Percentiles rank a stretch among this genome's conserved stretches.
Conservation (phyloP, 2,113 vertebrate species). For the Ramphastos sulfuratus region DNA sequence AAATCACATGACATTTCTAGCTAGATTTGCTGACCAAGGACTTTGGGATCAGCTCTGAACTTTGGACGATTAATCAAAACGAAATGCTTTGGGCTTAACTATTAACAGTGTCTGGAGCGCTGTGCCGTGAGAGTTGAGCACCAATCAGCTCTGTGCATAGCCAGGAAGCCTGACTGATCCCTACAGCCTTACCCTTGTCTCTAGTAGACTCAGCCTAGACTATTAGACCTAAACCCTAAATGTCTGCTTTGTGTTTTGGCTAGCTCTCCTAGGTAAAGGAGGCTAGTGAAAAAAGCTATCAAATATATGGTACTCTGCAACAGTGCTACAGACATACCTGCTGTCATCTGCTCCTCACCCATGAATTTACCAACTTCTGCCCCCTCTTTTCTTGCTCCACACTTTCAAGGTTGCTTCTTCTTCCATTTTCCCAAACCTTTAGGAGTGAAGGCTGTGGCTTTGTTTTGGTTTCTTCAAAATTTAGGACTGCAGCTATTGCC, state of each 20-base stretch:
- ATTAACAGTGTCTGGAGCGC: conserved; percentile 9
- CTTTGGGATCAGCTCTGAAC: conserved; percentile 50
- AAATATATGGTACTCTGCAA: background rate
- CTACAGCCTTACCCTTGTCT: background rate
- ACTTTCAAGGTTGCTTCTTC: background rate
- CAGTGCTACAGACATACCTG: background rate
- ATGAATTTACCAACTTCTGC: background rate
- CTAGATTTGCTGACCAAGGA: conserved; percentile 52
- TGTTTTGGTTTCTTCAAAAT: background rate
- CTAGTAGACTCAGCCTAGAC: background rate
- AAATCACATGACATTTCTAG: background rate
- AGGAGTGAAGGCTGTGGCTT: background rate
- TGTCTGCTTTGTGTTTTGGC: background rate
- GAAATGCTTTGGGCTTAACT: conserved; percentile 42
- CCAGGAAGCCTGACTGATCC: background rate
- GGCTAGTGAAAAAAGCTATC: background rate
- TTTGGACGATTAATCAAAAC: conserved; percentile 41
- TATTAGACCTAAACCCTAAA: background rate
- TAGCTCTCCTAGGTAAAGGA: background rate
- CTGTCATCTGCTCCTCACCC: background rate
- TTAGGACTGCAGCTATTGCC: background rate
- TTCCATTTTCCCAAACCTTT: background rate
- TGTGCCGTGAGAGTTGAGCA: background rate
- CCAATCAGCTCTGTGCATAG: background rate
- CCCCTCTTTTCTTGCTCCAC: background rate